Evolutionary conservation across 2,113 vertebrate genomes (phyloP).

Genomic region (Dissostichus mawsoni): DNA sequence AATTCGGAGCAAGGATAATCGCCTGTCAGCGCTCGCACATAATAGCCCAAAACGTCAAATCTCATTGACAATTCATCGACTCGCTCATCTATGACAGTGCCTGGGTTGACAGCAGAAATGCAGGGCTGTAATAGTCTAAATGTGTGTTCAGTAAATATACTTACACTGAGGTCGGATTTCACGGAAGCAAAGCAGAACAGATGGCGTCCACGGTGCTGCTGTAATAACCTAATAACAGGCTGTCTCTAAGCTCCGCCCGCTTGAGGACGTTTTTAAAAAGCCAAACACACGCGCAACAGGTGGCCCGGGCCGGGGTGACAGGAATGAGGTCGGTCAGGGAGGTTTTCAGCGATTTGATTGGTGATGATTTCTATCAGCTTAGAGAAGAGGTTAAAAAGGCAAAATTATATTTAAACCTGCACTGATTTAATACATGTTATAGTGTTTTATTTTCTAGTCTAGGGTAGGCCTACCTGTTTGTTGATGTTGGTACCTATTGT

Average conservation of each 20-base stretch:
- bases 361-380: slow-evolving; percentile 24
- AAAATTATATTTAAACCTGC: not conserved
- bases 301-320: slow-evolving; percentile 28
- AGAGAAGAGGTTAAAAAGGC: not conserved
- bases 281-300: slow-evolving; percentile 78
- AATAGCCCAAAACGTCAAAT: not conserved
- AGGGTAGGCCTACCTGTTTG: too few species aligned
- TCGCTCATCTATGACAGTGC: slow-evolving; percentile 4
- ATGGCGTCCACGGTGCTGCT: slow-evolving; percentile 62
- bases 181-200: slow-evolving; percentile 65
- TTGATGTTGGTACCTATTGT: too few species aligned
- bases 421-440: not conserved
- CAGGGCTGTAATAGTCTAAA: slow-evolving; percentile 52
- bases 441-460: too few species aligned
- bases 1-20: slow-evolving; percentile 30
- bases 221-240: slow-evolving; percentile 56
- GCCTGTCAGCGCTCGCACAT: slow-evolving; percentile 24
- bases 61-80: slow-evolving; percentile 15
- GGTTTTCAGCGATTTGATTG: not conserved
- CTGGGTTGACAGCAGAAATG: slow-evolving; percentile 8
- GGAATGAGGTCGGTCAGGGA: not conserved
- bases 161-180: slow-evolving; percentile 74
- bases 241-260: slow-evolving; percentile 78
- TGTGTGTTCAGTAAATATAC: slow-evolving; percentile 71
- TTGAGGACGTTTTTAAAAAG: slow-evolving; percentile 71